Evolutionary conservation across 2,797 vertebrate genomes (phyloP).

Genomic region (Loriculus beryllinus): DNA sequence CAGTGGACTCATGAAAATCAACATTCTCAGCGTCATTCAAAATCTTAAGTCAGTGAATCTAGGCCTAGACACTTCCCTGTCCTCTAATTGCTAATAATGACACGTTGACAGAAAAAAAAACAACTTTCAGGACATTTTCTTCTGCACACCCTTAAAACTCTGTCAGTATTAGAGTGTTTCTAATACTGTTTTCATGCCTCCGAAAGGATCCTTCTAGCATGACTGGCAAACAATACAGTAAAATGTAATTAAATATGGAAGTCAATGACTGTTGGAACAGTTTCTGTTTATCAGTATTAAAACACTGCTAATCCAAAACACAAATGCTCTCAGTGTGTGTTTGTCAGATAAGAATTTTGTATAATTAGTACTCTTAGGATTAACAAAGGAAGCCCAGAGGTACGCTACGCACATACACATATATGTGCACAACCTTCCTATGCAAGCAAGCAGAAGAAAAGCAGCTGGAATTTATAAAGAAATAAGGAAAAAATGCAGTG

Average conservation of each 20-base stretch:
- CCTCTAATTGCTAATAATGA: neutral
- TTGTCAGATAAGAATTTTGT: conserved; percentile 72
- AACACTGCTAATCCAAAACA: conserved; percentile 67
- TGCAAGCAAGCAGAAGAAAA: neutral
- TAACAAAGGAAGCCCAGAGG: conserved; percentile 32
- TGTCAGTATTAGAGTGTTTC: neutral
- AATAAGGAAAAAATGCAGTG: neutral
- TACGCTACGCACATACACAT: neutral
- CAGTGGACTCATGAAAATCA: neutral
- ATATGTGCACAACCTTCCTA: neutral
- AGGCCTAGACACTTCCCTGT: neutral
- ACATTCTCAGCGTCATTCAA: neutral
- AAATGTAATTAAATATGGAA: conserved; percentile 72
- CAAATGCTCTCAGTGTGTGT: conserved; percentile 61
- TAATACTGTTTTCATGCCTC: conserved; percentile 49
- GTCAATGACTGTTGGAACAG: conserved; percentile 65
- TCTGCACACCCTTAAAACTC: neutral
- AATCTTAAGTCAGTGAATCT: neutral
- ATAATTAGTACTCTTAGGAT: conserved; percentile 68
- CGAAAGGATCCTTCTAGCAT: conserved; percentile 49
- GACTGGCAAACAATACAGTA: conserved; percentile 45
- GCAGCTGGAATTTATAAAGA: neutral
- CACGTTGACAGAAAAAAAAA: neutral
- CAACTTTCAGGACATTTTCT: neutral
- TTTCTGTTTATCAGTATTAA: conserved; percentile 72